These are phyloP conservation scores for Astropecten irregularis DNA, from an alignment of 53 echinoderm and acorn worm genomes.

Conservation along the genomic window DNA sequence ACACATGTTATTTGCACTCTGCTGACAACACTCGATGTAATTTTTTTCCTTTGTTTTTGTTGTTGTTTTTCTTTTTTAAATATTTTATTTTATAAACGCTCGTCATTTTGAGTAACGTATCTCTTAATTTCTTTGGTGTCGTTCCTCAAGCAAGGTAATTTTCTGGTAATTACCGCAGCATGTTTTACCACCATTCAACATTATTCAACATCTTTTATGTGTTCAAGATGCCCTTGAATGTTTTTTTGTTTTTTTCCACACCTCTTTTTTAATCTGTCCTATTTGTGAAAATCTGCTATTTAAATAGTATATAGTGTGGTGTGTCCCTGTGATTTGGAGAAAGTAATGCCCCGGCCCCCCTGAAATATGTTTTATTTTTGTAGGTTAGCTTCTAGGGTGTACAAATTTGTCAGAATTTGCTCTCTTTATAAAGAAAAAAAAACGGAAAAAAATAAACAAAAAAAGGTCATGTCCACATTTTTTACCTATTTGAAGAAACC, in stretches of 20 bases:
- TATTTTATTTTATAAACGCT: no score
- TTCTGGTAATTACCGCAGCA: slow-evolving; percentile 18
- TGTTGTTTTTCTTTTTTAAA: neutral
- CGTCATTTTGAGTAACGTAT: neutral
- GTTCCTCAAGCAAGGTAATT: neutral
- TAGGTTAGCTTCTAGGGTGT: slow-evolving; percentile 38
- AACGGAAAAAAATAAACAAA: no score
- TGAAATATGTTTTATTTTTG: slow-evolving; percentile 37
- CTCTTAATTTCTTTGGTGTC: neutral
- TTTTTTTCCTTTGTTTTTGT: neutral
- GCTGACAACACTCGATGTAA: slow-evolving; percentile 12
- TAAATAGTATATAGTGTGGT: slow-evolving; percentile 8
- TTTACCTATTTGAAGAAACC: slow-evolving; percentile 9
- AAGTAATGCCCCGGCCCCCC: neutral
- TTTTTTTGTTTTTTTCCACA: no score
- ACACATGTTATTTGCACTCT: slow-evolving; percentile 37
- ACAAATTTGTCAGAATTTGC: neutral
- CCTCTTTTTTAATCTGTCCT: slow-evolving; percentile 10
- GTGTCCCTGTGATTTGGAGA: neutral
- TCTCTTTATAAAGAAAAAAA: neutral
- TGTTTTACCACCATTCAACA: slow-evolving; percentile 14
- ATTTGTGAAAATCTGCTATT: slow-evolving; percentile 16
- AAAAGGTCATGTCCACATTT: slow-evolving; percentile 43
- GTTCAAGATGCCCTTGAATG: slow-evolving; percentile 1
- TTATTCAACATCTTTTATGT: slow-evolving; percentile 5